phyloP scores from a whole-genome alignment of 2,797 vertebrate species.

The Pachyuromys duprasi region DNA sequence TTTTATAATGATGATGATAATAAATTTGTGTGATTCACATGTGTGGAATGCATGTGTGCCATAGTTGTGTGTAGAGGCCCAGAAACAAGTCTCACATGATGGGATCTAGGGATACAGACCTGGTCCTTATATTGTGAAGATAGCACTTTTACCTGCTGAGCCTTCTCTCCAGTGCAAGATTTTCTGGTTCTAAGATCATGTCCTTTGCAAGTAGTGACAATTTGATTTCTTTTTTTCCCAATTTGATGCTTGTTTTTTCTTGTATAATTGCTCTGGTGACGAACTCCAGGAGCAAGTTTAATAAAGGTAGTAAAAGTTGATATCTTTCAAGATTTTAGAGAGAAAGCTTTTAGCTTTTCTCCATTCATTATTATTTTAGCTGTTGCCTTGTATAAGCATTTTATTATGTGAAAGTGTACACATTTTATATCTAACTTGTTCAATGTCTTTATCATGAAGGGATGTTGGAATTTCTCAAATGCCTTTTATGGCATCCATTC shows the following conservation, averaged over 20 bases:
- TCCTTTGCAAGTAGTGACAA: background rate
- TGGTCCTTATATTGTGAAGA: background rate
- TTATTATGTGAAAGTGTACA: background rate
- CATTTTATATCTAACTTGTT: background rate
- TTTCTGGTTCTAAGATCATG: background rate
- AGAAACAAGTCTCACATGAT: background rate
- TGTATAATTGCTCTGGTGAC: background rate
- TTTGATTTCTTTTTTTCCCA: background rate
- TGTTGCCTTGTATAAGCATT: no score
- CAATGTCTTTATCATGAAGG: background rate
- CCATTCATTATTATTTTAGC: background rate
- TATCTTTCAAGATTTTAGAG: background rate
- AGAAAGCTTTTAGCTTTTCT: background rate
- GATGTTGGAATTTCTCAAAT: background rate
- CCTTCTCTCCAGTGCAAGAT: background rate
- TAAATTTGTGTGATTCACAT: background rate
- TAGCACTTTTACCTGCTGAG: background rate
- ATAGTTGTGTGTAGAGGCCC: background rate
- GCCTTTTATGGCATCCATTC: background rate
- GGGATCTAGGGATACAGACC: background rate
- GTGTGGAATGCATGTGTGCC: background rate
- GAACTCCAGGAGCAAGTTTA: background rate
- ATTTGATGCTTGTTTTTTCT: background rate
- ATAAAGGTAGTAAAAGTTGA: background rate
- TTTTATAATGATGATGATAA: background rate